Evolutionary conservation across 2,888 invertebrate species (phyloP), one percentile per base, ranked within the genome.

Genomic region (Vanessa cardui): DNA sequence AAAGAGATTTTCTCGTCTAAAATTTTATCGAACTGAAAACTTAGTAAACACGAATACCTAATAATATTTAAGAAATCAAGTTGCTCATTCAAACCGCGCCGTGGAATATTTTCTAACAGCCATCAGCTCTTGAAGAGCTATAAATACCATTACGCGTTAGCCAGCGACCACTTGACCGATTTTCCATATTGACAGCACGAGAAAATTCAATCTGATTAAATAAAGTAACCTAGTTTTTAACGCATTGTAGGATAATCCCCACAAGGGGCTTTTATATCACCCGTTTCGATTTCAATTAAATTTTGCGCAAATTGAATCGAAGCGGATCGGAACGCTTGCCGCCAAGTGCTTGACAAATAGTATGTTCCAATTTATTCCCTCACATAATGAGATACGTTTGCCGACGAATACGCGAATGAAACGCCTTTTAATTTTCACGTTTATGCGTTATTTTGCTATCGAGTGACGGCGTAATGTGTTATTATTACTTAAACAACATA

Each of bases 321-420:
- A 82, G 76, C 80, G 84, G 83, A 85, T 86, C 84, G 83, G 80
- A 78, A 75, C 83, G 83, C 74, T 79, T 80, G 80, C 81, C 81
- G 81, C 85, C 84, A 85, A 92, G 91, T 90, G 90, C 86, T 91
- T 86, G 83, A 85, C 92, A 92, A 91, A 92, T 87, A 92, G 85
- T 86, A 86, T 78, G 82, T 75, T 83, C 83, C 87, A 88, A 90
- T 91, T 89, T 89, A 90, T 88, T 86, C 83, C 80, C 81, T 83
- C 82, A 83, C 81, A 85, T 89, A 90, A 92, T 90, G 90, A 89
- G 88, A 87, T 88, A 86, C 86, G 87, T 83, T 85, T 83, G 80
- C 78, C 78, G 80, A 82, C 80, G 81, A 86, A 83, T 81, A 82
- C 83, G 82, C 76, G 77, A 80, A 87, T 86, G 82, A 86, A 88